Evolutionary conservation across 2,113 vertebrate species (phyloP).

Genomic region (Vidua macroura): DNA sequence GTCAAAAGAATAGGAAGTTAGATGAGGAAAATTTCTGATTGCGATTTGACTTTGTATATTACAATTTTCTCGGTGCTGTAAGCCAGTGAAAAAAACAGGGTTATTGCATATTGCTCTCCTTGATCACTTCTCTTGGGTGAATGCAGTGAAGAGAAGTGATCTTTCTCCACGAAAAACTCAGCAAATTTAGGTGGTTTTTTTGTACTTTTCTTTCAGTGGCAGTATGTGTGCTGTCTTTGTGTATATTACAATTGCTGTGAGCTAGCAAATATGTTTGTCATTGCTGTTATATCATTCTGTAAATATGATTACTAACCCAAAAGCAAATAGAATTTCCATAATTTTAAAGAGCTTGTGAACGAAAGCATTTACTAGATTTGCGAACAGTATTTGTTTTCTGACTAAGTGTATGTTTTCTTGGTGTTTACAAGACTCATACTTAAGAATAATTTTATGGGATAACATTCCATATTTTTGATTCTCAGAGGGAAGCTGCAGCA

Average conservation of each 20-base stretch:
- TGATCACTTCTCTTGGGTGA: not conserved
- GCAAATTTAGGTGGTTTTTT: not conserved
- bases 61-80: not conserved
- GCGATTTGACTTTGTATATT: not conserved
- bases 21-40: not conserved
- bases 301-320: slow-evolving; percentile 3
- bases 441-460: not conserved
- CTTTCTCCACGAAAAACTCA: not conserved
- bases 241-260: not conserved
- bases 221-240: not conserved
- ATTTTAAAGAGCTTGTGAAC: not conserved
- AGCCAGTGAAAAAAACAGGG: not conserved
- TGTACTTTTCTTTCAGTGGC: not conserved
- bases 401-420: not conserved
- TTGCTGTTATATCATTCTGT: not conserved
- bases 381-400: not conserved
- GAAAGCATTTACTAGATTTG: not conserved
- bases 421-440: not conserved
- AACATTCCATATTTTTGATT: not conserved
- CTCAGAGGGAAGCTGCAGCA: not conserved
- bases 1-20: not conserved
- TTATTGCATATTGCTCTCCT: not conserved
- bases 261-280: not conserved
- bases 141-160: not conserved
- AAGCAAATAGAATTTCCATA: not conserved